These are phyloP conservation scores for Polyergus mexicanus DNA, from an alignment of 1,140 invertebrate species.

Conservation along the genomic window DNA sequence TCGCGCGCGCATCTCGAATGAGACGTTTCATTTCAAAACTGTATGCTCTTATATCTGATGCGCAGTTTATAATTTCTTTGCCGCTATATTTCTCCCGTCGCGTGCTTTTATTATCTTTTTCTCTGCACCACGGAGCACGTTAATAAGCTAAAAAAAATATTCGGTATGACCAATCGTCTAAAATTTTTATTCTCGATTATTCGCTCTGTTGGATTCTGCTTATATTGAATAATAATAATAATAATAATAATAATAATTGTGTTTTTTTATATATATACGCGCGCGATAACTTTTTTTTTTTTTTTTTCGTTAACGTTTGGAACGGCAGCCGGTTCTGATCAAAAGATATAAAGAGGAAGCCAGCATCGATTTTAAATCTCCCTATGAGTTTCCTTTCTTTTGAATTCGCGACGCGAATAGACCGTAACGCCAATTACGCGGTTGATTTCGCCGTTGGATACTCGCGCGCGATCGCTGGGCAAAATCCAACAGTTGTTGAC, in stretches of 20 bases:
- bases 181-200: conserved; percentile 51
- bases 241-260: conserved; percentile 25
- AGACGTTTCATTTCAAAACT: conserved; percentile 32
- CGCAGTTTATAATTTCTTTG: conserved; percentile 49
- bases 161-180: background rate
- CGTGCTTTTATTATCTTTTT: conserved; percentile 21
- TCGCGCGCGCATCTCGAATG: background rate
- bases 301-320: background rate
- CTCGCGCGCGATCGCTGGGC: conserved; percentile 13
- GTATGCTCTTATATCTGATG: conserved; percentile 16
- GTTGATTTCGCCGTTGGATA: conserved; percentile 50
- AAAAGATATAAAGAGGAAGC: conserved; percentile 17
- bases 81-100: background rate
- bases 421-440: conserved; percentile 62
- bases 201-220: background rate
- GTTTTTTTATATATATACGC: background rate
- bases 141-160: background rate
- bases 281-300: background rate
- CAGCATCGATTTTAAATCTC: conserved; percentile 38
- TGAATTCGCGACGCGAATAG: conserved; percentile 28
- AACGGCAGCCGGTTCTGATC: background rate
- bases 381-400: conserved; percentile 42
- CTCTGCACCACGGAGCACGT: background rate
- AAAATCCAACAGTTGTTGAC: conserved; percentile 62
- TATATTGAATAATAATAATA: background rate